Base-by-base conservation (phyloP, 2,797 vertebrate species). In the Myripristis jacobus region DNA sequence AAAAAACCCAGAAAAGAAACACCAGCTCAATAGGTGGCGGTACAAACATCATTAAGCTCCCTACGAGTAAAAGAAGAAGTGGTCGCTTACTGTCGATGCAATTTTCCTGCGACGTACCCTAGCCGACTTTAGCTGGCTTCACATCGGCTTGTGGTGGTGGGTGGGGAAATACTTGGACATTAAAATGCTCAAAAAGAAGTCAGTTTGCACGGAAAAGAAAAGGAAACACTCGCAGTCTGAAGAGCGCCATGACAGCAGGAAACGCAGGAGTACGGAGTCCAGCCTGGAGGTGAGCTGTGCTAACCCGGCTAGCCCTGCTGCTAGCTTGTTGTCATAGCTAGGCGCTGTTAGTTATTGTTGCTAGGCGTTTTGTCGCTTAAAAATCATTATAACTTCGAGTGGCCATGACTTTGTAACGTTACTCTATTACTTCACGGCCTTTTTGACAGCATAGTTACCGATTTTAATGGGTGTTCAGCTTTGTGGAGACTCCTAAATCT, bases 171-270 rank as follows among this genome's bases (percentile, higher is more conserved):
- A 31, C 29, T 2, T 31, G 29, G 8, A 31, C 8, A 31, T 31
- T 31, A 86, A 77, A 66, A 95, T 93, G 91, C 70, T 92, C 0
- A 92, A 86, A 61, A 94, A 92, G 85, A 95, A 94, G 15, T 66
- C 88, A 0, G 75, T 67, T 0, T 84, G 80, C n/a, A 21, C 66
- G 0, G 94, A 93, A 4, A 95, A 94, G 89, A 94, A 93, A 61
- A 81, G 93, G 55, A 93, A 92, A 77, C 89, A 91, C 56, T 75
- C 84, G 0, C 87, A 86, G 10, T 43, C 81, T 0, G 93, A 93
- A 19, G 88, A 90, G 0, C 84, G 80, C 9, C 84, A 79, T 5
- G 86, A 83, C 2, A 56, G 44, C n/a, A 73, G 71, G 2, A 94
- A 93, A 77, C 87, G 90, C 0, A 90, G 79, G 25, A 88, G 86